Evolutionary conservation across 1,140 invertebrate genomes (phyloP).

Genomic region (Daktulosphaira vitifoliae): DNA sequence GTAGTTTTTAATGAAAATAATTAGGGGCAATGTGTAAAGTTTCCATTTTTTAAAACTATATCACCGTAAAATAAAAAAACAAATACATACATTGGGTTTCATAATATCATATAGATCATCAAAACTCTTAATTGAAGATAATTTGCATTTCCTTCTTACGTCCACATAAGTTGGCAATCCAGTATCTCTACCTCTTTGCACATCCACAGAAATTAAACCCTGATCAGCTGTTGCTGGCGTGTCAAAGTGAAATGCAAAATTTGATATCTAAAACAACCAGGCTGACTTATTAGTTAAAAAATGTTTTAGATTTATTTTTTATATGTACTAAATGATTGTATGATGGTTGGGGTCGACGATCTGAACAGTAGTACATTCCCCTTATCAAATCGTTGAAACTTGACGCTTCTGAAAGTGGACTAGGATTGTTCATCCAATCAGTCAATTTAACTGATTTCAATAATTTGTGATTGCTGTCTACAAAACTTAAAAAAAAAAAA

Average conservation of each 20-base stretch:
- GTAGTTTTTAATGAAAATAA: too few relatives aligned
- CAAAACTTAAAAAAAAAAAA: too few relatives aligned
- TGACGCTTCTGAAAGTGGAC: not conserved
- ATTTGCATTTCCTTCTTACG: constrained; percentile 64
- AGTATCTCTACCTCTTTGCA: constrained; percentile 82
- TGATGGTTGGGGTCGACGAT: not conserved
- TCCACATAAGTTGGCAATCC: constrained; percentile 75
- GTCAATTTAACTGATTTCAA: too few relatives aligned
- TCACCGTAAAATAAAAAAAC: too few relatives aligned
- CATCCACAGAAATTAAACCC: constrained; percentile 76
- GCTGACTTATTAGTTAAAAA: too few relatives aligned
- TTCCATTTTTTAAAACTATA: too few relatives aligned
- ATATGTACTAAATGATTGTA: not conserved
- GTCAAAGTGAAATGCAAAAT: not conserved
- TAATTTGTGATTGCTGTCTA: too few relatives aligned
- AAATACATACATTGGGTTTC: constrained; percentile 32
- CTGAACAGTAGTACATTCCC: not conserved
- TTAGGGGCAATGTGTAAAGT: too few relatives aligned
- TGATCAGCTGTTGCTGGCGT: constrained; percentile 55
- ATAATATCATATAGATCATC: constrained; percentile 33
- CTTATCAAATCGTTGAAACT: not conserved
- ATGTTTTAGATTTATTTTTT: too few relatives aligned
- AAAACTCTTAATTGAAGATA: constrained; percentile 56
- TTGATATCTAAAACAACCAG: not conserved
- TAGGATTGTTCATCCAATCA: not conserved